Conservation (phyloP, 2,113 vertebrate genomes). For the Pongo pygmaeus region DNA sequence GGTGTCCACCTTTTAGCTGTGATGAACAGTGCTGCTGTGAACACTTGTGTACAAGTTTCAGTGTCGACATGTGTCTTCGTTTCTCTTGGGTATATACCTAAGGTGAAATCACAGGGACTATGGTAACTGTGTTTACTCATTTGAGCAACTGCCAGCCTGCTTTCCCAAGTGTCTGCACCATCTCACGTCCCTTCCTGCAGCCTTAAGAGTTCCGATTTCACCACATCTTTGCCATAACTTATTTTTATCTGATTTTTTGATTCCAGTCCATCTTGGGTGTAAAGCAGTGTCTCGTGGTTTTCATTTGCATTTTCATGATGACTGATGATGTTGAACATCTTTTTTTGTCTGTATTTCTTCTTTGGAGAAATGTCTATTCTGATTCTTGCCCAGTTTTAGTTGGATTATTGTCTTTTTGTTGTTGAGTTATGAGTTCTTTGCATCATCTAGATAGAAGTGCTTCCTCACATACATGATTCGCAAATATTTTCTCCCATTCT, state of each 20-base stretch:
- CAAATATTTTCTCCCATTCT: not conserved
- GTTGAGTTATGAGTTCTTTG: no score
- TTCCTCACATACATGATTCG: not conserved
- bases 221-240: rapidly evolving
- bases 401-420: not conserved
- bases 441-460: rapidly evolving
- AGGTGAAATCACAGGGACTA: not conserved
- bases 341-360: not conserved
- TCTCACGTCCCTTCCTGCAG: rapidly evolving
- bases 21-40: rapidly evolving
- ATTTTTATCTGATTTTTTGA: not conserved
- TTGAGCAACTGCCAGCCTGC: not conserved
- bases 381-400: not conserved
- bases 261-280: rapidly evolving
- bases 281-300: rapidly evolving
- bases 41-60: rapidly evolving
- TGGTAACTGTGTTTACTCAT: rapidly evolving
- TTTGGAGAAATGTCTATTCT: not conserved
- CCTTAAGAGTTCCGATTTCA: rapidly evolving
- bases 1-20: not conserved
- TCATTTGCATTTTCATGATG: rapidly evolving
- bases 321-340: rapidly evolving
- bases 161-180: rapidly evolving
- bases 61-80: rapidly evolving
- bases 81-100: rapidly evolving